Conservation (phyloP, 2,113 vertebrate species). For the Epinephelus moara region DNA sequence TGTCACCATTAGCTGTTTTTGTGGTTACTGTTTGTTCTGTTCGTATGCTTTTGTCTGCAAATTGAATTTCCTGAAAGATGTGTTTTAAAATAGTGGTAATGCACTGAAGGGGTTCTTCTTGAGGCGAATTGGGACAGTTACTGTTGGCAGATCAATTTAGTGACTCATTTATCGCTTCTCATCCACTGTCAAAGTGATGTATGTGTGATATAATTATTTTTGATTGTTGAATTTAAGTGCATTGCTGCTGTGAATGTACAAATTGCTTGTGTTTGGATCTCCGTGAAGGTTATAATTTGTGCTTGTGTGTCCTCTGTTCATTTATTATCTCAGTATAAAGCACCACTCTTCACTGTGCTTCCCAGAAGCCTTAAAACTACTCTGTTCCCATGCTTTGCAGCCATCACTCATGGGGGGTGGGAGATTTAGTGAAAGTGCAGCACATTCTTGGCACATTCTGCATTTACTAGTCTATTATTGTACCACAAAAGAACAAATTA, state of each 20-base stretch:
- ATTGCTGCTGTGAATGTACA: not conserved
- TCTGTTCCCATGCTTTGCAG: conserved; percentile 53
- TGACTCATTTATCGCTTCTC: conserved; percentile 1
- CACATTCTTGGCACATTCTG: conserved; percentile 55
- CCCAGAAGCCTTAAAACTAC: conserved; percentile 7
- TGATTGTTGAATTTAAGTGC: not conserved
- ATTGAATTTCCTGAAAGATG: not conserved
- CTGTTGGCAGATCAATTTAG: not conserved
- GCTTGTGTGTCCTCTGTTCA: not conserved
- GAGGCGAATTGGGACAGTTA: not conserved
- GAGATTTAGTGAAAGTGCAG: conserved; percentile 13
- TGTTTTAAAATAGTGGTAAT: conserved; percentile 7
- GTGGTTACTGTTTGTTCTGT: not conserved
- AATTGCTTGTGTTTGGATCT: not conserved
- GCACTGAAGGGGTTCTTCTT: not conserved
- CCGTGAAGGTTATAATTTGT: not conserved
- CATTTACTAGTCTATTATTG: conserved; percentile 20
- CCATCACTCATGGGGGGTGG: conserved; percentile 32
- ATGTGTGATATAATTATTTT: not conserved
- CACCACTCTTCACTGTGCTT: not conserved
- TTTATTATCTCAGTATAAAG: not conserved
- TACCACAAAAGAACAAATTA: conserved; percentile 5
- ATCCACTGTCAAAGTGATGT: not conserved
- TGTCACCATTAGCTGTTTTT: not conserved
- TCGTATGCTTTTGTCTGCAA: not conserved